Conservation (phyloP, 2,113 vertebrate genomes). For the Tachycineta bicolor region DNA sequence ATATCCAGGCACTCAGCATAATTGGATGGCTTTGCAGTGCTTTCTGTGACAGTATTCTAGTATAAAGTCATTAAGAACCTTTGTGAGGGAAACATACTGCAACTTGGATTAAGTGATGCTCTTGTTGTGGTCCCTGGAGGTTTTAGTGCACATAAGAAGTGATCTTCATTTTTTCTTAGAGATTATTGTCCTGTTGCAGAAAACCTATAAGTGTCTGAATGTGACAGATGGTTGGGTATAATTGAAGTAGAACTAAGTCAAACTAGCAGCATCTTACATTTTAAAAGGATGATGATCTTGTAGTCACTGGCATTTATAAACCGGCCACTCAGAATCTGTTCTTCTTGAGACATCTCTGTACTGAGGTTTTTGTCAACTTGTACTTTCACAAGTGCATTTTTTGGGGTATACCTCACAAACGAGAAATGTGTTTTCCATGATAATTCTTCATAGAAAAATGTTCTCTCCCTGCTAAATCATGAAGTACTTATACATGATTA, state of each 20-base stretch:
- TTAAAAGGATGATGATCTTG: slow-evolving; percentile 1
- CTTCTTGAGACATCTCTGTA: not conserved
- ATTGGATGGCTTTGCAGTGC: not conserved
- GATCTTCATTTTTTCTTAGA: not conserved
- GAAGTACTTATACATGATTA: not conserved
- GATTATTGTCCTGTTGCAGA: not conserved
- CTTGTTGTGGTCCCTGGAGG: not conserved
- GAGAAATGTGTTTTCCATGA: not conserved
- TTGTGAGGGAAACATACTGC: not conserved
- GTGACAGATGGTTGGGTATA: not conserved
- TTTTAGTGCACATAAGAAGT: not conserved
- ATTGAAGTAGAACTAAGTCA: not conserved
- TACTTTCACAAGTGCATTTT: not conserved
- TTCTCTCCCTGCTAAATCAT: not conserved
- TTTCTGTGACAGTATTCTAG: not conserved
- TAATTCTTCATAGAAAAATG: not conserved
- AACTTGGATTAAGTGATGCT: not conserved
- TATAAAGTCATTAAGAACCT: not conserved
- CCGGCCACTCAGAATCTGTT: not conserved
- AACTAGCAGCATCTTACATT: not conserved
- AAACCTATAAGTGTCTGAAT: not conserved
- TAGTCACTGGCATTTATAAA: not conserved
- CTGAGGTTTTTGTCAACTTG: not conserved
- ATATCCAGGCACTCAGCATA: not conserved
- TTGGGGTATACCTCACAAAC: not conserved